Base-by-base conservation (phyloP, 2,113 vertebrate genomes). In the Bombycilla garrulus region DNA sequence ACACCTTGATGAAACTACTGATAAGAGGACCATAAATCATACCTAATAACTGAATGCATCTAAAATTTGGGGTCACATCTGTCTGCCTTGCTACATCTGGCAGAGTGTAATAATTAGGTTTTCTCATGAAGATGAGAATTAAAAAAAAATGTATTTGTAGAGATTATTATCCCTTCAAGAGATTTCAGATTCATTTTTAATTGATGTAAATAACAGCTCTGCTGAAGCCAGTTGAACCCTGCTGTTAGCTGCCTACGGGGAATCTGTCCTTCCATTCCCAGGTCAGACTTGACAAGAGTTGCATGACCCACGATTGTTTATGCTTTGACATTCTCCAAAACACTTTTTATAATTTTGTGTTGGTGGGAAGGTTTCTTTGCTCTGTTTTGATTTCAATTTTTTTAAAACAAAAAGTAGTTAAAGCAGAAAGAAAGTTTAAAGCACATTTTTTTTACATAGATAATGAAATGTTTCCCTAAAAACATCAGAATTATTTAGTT, bases 51-150 rank as follows among this genome's bases (percentile, higher is more conserved):
- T 81, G 45, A 84, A 81, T 82, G 12, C 29, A 50, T 80, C 79
- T 60, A 79, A 88, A 91, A 90, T 93, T 72, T 91, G 78, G 66
- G 88, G 81, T 86, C 58, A 72, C 48, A 67, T 93, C 81, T 93
- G 66, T 25, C 66, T 95, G 70, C 85, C 33, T 94, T 89, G 51
- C 40, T 81, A 51, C 92, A 96, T 91, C 86, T 97, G 83, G 44
- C 77, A 87, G 50, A 64, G 18, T 54, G 11, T 9, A 86, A 94
- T 91, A 93, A 94, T 93, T 93, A 95, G 45, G 38, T 80, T 90
- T 45, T 86, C 38, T 93, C 58, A 69, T 4, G 13, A 82, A 91
- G 79, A 88, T 42, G 28, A 44, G 25, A 65, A 62, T 87, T 42
- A 77, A 6, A 67, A 66, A 69, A 91, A 88, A 45, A 36, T 2